phyloP scores from a whole-genome alignment of 2,888 invertebrate genomes.

The Synanthedon formicaeformis region DNA sequence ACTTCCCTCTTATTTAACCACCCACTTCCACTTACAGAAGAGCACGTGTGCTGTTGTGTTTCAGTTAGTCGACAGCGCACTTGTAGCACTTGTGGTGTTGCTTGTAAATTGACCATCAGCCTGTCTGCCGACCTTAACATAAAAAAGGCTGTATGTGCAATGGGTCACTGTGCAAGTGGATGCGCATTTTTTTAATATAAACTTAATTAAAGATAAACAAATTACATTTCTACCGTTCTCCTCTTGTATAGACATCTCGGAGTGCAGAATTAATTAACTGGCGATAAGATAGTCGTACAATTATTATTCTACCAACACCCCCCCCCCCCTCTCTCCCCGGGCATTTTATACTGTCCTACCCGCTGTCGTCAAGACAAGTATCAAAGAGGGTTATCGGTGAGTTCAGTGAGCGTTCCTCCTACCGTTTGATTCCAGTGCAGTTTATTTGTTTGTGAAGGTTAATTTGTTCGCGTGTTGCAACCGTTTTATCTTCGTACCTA shows the following conservation, averaged over 20 bases:
- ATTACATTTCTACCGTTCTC: background rate
- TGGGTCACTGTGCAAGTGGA: no score
- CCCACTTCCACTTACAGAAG: no score
- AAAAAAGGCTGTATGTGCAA: no score
- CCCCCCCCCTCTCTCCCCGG: background rate
- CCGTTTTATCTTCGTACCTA: background rate
- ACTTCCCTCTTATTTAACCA: no score
- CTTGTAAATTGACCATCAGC: no score
- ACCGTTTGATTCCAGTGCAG: background rate
- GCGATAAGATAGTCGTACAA: conserved; percentile 38
- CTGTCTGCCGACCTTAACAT: no score
- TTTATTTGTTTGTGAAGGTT: background rate
- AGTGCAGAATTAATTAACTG: conserved; percentile 43
- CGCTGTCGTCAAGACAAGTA: background rate
- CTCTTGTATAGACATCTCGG: conserved; percentile 9
- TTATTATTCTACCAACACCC: conserved; percentile 36
- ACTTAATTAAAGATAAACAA: conserved; percentile 4
- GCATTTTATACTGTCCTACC: background rate
- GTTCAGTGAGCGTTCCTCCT: background rate
- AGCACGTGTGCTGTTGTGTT: no score
- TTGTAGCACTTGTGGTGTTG: no score
- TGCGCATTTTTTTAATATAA: background rate
- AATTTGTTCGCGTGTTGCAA: background rate
- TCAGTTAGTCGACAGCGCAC: no score
- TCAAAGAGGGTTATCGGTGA: conserved; percentile 1